Evolutionary conservation across 2,113 vertebrate species (phyloP).

Genomic region (Pterophyllum scalare): DNA sequence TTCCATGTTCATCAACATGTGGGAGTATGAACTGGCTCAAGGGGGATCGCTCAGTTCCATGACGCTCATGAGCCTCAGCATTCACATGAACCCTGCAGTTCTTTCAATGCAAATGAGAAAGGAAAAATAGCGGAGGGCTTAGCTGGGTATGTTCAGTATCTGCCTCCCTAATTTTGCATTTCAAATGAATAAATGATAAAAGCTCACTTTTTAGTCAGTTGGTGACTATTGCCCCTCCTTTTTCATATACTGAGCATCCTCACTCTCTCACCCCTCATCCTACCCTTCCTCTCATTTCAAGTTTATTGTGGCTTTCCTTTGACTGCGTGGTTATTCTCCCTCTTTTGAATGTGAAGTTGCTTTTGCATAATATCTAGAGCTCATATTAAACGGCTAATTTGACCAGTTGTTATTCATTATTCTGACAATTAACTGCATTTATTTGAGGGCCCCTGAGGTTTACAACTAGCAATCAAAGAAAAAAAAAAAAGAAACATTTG

Average conservation of each 20-base stretch:
- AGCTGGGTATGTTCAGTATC: constrained; percentile 63
- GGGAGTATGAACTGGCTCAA: constrained; percentile 65
- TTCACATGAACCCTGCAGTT: constrained; percentile 63
- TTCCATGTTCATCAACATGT: constrained; percentile 62
- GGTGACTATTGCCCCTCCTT: constrained; percentile 58
- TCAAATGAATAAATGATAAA: constrained; percentile 81
- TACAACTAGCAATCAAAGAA: constrained; percentile 44
- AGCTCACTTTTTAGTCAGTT: constrained; percentile 70
- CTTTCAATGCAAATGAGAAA: constrained; percentile 76
- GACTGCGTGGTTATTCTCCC: constrained; percentile 28
- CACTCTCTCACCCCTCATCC: constrained; percentile 8
- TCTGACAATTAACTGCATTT: constrained; percentile 57
- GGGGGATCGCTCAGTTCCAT: constrained; percentile 58
- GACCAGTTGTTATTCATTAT: constrained; percentile 49
- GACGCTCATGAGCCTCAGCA: constrained; percentile 59
- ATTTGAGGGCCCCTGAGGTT: constrained; percentile 39
- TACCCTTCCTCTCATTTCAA: constrained; percentile 37
- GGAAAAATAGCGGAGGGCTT: constrained; percentile 53
- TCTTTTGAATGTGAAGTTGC: constrained; percentile 35
- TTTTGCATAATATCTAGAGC: constrained; percentile 57
- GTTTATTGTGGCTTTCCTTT: constrained; percentile 59
- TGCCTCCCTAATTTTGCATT: constrained; percentile 74
- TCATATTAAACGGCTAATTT: constrained; percentile 57
- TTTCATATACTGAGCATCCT: constrained; percentile 49
- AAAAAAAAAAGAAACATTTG: neutral